Evolutionary conservation across 2,888 invertebrate genomes (phyloP).

Genomic region (Oscheius sp.): DNA sequence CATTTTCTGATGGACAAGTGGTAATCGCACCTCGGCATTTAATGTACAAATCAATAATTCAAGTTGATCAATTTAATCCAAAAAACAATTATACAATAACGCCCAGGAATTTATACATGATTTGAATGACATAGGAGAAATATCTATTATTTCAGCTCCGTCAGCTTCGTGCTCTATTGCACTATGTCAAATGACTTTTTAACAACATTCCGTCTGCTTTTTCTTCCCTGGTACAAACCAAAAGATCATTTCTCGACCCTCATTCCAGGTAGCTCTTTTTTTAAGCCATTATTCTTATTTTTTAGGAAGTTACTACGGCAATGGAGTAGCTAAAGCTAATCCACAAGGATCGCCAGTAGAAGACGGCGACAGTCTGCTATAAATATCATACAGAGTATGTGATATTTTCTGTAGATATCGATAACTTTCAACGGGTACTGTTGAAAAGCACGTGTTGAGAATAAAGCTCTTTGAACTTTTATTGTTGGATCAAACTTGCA

Average conservation of each 20-base stretch:
- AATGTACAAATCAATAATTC: no score
- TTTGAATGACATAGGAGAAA: no score
- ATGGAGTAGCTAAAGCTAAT: not conserved
- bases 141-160: conserved; percentile 40
- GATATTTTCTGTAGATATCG: no score
- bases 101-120: no score
- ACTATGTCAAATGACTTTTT: conserved; percentile 59
- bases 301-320: conserved; percentile 18
- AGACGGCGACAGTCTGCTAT: conserved; percentile 17
- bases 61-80: no score
- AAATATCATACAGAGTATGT: not conserved
- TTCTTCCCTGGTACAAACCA: conserved; percentile 45
- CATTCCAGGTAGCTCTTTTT: not conserved
- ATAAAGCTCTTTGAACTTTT: no score
- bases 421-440: no score
- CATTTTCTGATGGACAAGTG: no score
- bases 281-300: not conserved
- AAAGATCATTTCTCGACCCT: conserved; percentile 22
- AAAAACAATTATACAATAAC: not conserved
- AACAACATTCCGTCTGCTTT: conserved; percentile 55
- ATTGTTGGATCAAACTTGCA: no score
- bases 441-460: no score
- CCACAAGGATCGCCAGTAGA: conserved; percentile 2
- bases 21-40: no score
- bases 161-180: conserved; percentile 64